These are phyloP conservation scores for Melanchra persicariae DNA, from an alignment of 2,888 invertebrate species.

Conservation along the genomic window DNA sequence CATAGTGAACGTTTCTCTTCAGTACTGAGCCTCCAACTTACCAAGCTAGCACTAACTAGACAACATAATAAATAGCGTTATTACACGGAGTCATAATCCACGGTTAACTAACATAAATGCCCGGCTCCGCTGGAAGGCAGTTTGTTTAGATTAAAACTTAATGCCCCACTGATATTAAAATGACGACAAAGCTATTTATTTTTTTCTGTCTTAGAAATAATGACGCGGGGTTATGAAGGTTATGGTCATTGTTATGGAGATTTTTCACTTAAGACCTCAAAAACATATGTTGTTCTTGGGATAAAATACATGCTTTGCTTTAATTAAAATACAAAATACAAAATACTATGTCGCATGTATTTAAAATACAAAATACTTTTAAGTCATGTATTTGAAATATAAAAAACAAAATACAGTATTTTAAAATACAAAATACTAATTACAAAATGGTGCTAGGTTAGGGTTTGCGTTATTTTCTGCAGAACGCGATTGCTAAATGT, in stretches of 20 bases:
- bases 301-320: no score
- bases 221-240: neutral
- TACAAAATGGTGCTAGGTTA: no score
- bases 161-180: slow-evolving; percentile 79
- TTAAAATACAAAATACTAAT: no score
- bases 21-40: neutral
- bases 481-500: no score
- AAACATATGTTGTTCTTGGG: neutral
- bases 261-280: neutral
- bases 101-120: slow-evolving; percentile 89
- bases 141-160: slow-evolving; percentile 89
- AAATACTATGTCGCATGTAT: no score
- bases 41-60: slow-evolving; percentile 26
- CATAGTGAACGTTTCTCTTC: neutral
- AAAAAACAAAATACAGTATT: no score
- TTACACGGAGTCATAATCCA: slow-evolving; percentile 85
- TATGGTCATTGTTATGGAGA: neutral
- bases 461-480: no score
- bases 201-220: slow-evolving; percentile 38
- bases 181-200: slow-evolving; percentile 59
- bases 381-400: no score
- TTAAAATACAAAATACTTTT: no score
- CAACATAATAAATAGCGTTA: slow-evolving; percentile 81
- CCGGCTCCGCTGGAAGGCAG: slow-evolving; percentile 75
- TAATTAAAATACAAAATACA: no score